Evolutionary conservation across 2,113 vertebrate genomes (phyloP), one percentile per base, ranked within the genome.

Genomic region (Lophius piscatorius): DNA sequence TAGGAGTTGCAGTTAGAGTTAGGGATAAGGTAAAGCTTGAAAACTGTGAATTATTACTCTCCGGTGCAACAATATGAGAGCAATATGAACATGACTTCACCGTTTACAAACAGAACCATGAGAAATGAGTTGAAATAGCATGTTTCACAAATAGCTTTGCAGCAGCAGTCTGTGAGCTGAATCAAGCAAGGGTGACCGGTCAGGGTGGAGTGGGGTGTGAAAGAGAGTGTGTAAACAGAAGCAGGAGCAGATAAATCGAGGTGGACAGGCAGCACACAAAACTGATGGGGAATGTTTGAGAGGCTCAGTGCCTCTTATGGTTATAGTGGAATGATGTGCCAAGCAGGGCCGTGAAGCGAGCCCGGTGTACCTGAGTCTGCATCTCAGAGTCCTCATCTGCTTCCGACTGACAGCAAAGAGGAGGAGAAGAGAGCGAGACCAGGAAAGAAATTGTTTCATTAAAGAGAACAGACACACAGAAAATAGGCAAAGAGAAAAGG

Each of bases 371-470:
- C 89, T 76, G 88, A 74, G 81, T 89, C 82, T 85, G 89, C 92
- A 94, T 93, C 87, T 91, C 89, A 63, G 84, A 85, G 74, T 97
- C 94, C 44, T 98, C 97, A 66, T 99, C 97, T 75, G 93, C 93
- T 71, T 98, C 97, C 83, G 97, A 98, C 97, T 99, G 92, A 71
- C 84, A 87, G 81, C 76, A 83, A 87, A 62, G 48, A 56, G 58
- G 36, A 63, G 60, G 73, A 28, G 29, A 72, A 86, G 51, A 81
- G 26, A 78, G 54, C 5, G 69, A 84, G 69, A 76, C 7, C 6
- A 47, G 45, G 29, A 61, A 18, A 41, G n/a, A 13, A 50, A 2
- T 2, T 7, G 28, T 11, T 13, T 56, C 16, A 40, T 47, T 60
- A 63, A 46, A 47, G 9, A n/a, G n/a, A n/a, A n/a, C n/a, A 49